Conservation (phyloP, 1,140 invertebrate species). For the Platorchestia sp. region DNA sequence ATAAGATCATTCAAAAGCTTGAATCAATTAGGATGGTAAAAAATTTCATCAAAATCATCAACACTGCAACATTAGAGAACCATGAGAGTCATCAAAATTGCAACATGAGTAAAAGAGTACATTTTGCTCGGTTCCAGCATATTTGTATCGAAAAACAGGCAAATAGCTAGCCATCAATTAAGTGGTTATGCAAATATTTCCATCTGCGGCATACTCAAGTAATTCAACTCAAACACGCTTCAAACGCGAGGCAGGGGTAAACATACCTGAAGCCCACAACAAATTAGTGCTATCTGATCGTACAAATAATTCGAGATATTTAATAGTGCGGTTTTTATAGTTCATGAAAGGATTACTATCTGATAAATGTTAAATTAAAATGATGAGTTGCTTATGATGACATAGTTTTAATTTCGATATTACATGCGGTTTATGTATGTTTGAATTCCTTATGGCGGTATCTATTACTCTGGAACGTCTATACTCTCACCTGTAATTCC, state of each 20-base stretch:
- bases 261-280: background rate
- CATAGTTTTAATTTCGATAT: background rate
- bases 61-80: too few relatives aligned
- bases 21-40: too few relatives aligned
- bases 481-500: constrained; percentile 39
- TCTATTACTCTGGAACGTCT: constrained; percentile 17
- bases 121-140: too few relatives aligned
- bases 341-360: background rate
- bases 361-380: background rate
- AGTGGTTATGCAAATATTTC: too few relatives aligned
- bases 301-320: background rate
- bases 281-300: background rate
- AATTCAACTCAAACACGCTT: background rate
- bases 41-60: too few relatives aligned
- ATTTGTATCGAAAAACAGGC: too few relatives aligned
- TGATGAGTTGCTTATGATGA: background rate
- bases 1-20: too few relatives aligned
- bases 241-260: background rate
- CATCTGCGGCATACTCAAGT: background rate
- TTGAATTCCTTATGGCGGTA: background rate
- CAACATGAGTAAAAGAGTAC: too few relatives aligned
- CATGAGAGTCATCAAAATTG: too few relatives aligned
- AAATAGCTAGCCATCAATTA: too few relatives aligned
- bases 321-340: background rate
- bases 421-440: background rate